Conservation (phyloP, 2,797 vertebrate species). For the Acanthopagrus latus region DNA sequence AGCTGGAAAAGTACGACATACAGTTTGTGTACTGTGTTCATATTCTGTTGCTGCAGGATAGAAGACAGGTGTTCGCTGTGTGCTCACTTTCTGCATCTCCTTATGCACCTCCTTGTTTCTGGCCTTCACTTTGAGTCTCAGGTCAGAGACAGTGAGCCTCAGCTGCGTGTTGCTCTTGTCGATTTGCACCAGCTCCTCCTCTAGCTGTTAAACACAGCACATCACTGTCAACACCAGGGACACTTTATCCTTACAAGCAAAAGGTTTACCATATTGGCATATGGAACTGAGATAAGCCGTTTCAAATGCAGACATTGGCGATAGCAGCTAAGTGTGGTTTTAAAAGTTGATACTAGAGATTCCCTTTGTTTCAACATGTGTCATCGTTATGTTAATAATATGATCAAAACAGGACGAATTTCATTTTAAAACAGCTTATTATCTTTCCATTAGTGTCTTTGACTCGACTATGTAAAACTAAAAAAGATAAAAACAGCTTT, state of each 20-base stretch:
- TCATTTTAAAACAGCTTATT: neutral
- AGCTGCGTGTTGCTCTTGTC: constrained; percentile 87
- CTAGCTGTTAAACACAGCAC: constrained; percentile 84
- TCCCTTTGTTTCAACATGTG: neutral
- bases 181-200: constrained; percentile 87
- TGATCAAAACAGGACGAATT: neutral
- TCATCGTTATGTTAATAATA: neutral
- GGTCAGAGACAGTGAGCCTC: constrained; percentile 86
- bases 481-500: neutral
- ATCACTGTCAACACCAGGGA: neutral
- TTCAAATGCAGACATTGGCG: neutral
- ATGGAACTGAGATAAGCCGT: neutral
- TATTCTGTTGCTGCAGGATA: too few species aligned
- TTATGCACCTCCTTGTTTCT: constrained; percentile 85
- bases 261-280: neutral
- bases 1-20: neutral
- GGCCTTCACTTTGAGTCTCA: constrained; percentile 89
- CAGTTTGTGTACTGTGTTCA: neutral
- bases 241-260: neutral
- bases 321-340: neutral
- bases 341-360: neutral
- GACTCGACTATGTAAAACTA: neutral
- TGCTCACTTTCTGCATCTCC: constrained; percentile 88
- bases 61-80: neutral
- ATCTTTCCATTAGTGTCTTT: neutral